Percentiles rank a stretch among this genome's conserved stretches.
Conservation (phyloP, 2,888 invertebrate genomes). For the Tipula unca region DNA sequence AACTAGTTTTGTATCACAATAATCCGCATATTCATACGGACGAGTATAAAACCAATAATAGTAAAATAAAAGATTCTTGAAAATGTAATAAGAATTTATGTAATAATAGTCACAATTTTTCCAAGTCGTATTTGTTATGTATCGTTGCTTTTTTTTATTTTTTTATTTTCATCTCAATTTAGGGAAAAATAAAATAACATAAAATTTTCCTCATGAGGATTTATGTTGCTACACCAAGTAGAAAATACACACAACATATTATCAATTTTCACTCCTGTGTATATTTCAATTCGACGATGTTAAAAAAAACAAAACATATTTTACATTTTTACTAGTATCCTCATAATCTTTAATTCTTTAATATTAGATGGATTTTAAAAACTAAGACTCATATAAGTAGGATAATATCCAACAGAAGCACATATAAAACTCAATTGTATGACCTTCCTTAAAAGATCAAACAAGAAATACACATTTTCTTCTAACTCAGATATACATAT, state of each 20-base stretch:
- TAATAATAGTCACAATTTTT: not conserved
- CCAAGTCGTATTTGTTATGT: not conserved
- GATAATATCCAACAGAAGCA: not conserved
- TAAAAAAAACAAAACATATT: not conserved
- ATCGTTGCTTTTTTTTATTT: not conserved
- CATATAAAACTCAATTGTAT: not conserved
- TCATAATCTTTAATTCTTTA: not conserved
- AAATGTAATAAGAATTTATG: not conserved
- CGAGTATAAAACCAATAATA: not conserved
- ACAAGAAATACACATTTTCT: not conserved
- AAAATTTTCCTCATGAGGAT: not conserved
- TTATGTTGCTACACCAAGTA: not conserved
- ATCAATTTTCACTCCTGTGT: not conserved
- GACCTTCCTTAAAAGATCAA: not conserved
- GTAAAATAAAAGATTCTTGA: slow-evolving; percentile 8
- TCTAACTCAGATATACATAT: not conserved
- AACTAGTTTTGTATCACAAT: not conserved
- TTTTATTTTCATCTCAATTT: not conserved
- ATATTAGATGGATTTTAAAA: not conserved
- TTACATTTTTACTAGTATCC: not conserved
- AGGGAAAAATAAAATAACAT: not conserved
- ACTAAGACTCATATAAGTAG: not conserved
- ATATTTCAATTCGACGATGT: not conserved
- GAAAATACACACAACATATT: not conserved
- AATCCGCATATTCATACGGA: not conserved